These are phyloP conservation scores for Ceyx margarethae DNA, from an alignment of 2,113 vertebrate species.

Conservation along the genomic window DNA sequence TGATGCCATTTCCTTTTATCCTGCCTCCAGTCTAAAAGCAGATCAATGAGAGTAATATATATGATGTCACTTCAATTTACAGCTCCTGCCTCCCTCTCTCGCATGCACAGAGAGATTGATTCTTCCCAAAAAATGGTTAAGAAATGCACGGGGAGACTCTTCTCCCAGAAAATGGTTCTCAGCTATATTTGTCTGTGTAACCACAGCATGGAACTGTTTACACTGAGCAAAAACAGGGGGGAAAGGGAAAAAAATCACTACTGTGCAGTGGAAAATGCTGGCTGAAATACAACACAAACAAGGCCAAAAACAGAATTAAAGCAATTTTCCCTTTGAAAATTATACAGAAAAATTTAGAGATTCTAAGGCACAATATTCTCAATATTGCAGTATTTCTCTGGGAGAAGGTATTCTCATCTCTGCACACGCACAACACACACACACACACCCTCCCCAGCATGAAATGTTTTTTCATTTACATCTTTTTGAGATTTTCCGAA, in stretches of 20 bases:
- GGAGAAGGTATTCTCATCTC: not conserved
- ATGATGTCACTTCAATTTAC: constrained; percentile 83
- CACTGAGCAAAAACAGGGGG: constrained; percentile 65
- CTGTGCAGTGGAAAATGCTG: constrained; percentile 67
- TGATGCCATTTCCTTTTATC: constrained; percentile 85
- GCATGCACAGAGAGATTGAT: constrained; percentile 70
- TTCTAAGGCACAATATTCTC: not conserved
- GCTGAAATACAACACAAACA: constrained; percentile 66
- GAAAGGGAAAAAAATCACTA: constrained; percentile 51
- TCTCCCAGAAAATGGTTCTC: constrained; percentile 78
- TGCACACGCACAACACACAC: too few relatives aligned
- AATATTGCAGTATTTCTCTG: not conserved
- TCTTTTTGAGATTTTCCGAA: constrained; percentile 30
- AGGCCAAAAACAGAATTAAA: constrained; percentile 34
- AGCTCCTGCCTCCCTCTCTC: constrained; percentile 66
- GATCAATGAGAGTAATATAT: constrained; percentile 80
- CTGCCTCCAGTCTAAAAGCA: constrained; percentile 77
- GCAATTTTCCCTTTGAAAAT: constrained; percentile 54
- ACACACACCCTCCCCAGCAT: not conserved
- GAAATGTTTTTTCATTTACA: constrained; percentile 13
- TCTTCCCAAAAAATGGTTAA: constrained; percentile 91
- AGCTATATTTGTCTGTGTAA: constrained; percentile 86
- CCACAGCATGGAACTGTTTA: constrained; percentile 81
- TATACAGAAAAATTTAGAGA: constrained; percentile 2
- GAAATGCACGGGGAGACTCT: constrained; percentile 78